Percentiles rank a stretch among this genome's conserved stretches.
Evolutionary conservation across 2,888 invertebrate genomes (phyloP).

Genomic region (Scrobipalpa atriplicella): DNA sequence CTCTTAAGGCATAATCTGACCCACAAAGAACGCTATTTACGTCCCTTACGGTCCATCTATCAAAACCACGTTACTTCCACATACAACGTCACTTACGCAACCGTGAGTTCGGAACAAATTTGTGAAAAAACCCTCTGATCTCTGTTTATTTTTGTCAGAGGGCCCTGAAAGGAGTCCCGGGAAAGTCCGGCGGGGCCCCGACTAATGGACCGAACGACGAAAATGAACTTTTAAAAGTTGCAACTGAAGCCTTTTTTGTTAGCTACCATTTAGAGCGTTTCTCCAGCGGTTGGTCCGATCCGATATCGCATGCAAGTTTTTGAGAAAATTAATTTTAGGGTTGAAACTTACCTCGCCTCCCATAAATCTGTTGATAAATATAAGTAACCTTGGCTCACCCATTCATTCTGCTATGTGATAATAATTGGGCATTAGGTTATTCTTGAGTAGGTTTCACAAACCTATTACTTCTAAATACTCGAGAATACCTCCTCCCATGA

Average conservation of each 20-base stretch:
- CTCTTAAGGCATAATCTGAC: neutral
- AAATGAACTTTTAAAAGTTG: conserved; percentile 69
- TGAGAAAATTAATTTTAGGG: neutral
- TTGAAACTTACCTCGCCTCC: too few species aligned
- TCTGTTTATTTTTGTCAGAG: conserved; percentile 59
- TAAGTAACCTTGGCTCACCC: too few species aligned
- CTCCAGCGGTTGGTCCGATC: neutral
- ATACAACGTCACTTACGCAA: neutral
- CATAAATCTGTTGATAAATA: too few species aligned
- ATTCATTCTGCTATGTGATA: too few species aligned
- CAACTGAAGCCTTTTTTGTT: conserved; percentile 39
- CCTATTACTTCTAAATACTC: too few species aligned
- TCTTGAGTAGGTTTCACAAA: too few species aligned
- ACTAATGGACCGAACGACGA: conserved; percentile 69
- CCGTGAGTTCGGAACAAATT: conserved; percentile 49
- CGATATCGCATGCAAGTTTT: neutral
- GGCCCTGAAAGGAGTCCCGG: neutral
- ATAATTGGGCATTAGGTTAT: too few species aligned
- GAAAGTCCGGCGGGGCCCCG: conserved; percentile 39
- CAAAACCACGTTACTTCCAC: conserved; percentile 17
- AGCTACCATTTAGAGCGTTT: conserved; percentile 4
- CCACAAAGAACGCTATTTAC: conserved; percentile 8
- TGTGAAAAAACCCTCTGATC: conserved; percentile 54
- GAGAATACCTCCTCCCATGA: too few species aligned
- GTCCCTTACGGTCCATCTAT: conserved; percentile 2